A percentile compares a stretch with the other conserved stretches of the same genome.
Evolutionary conservation across 2,113 vertebrate genomes (phyloP).

Genomic region (Ammospiza caudacuta): DNA sequence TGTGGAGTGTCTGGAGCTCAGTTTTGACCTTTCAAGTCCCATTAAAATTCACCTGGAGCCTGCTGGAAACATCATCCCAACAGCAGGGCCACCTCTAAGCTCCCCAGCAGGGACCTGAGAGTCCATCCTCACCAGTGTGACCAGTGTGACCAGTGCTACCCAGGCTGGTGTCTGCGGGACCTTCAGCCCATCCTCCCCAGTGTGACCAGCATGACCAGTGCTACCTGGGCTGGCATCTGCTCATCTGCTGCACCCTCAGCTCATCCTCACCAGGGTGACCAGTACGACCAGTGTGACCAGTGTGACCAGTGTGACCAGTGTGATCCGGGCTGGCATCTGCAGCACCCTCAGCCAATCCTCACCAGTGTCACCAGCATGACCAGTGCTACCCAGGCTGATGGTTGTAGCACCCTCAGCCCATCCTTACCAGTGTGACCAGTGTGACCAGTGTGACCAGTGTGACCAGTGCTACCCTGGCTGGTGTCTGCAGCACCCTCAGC

Average conservation of each 20-base stretch:
- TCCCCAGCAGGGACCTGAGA: rapidly evolving
- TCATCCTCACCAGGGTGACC: no score
- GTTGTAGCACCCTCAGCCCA: neutral
- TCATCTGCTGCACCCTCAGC: no score
- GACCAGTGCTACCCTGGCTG: no score
- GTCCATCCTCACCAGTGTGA: neutral
- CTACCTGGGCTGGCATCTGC: no score
- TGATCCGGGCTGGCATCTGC: no score
- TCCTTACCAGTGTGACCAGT: neutral
- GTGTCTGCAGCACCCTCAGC: no score
- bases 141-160: neutral
- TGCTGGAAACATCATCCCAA: neutral
- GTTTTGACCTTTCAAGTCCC: neutral
- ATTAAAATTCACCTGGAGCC: neutral
- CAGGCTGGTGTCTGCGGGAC: rapidly evolving
- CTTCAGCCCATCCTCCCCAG: neutral
- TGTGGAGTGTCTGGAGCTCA: neutral
- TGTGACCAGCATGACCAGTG: no score
- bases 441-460: no score
- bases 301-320: no score
- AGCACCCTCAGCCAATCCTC: no score
- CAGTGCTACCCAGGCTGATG: neutral
- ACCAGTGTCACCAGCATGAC: neutral
- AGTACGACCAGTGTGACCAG: no score
- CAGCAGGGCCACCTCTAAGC: neutral